These are phyloP conservation scores for Chlorops oryzae DNA, from an alignment of 1,140 invertebrate species.

Conservation along the genomic window DNA sequence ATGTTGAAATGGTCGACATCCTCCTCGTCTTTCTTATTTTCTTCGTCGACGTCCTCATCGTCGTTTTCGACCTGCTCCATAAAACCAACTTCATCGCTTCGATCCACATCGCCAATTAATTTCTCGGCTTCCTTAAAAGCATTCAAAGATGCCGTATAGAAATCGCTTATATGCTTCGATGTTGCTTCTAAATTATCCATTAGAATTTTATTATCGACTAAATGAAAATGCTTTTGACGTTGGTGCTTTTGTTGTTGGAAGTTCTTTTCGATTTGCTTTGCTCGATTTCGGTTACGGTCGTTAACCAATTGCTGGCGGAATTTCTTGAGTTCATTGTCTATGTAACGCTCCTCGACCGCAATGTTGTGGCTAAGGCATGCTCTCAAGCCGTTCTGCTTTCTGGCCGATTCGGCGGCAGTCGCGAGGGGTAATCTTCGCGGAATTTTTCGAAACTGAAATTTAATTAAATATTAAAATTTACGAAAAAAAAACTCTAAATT, in stretches of 20 bases:
- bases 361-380: slow-evolving; percentile 31
- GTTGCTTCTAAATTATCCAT: slow-evolving; percentile 33
- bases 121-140: slow-evolving; percentile 21
- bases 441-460: slow-evolving; percentile 31
- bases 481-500: neutral
- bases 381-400: slow-evolving; percentile 24
- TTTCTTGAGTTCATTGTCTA: slow-evolving; percentile 38
- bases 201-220: slow-evolving; percentile 25
- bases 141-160: slow-evolving; percentile 34
- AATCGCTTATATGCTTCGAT: slow-evolving; percentile 33
- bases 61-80: neutral
- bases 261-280: too few species aligned
- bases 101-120: neutral
- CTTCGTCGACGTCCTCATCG: neutral
- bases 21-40: slow-evolving; percentile 21
- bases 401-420: slow-evolving; percentile 22
- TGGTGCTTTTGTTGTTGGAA: neutral
- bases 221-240: slow-evolving; percentile 17
- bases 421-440: slow-evolving; percentile 30
- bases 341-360: slow-evolving; percentile 38
- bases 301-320: slow-evolving; percentile 40
- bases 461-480: neutral
- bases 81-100: too few species aligned
- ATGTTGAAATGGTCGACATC: too few species aligned
- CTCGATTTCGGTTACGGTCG: slow-evolving; percentile 19